Evolutionary conservation across 2,113 vertebrate species (phyloP).

Genomic region (Corythaixoides concolor): DNA sequence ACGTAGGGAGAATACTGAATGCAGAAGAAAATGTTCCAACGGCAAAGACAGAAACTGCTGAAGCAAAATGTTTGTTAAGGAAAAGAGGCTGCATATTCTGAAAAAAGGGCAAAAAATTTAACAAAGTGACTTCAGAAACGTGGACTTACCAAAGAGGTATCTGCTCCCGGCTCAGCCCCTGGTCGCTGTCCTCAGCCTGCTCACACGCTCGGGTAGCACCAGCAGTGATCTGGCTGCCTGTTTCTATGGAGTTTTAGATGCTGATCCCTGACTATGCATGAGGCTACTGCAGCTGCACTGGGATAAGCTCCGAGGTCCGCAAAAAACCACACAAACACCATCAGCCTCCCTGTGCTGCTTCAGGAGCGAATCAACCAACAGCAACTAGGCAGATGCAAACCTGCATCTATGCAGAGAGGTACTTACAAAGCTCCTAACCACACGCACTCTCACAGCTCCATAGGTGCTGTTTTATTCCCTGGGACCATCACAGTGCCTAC

Average conservation of each 20-base stretch:
- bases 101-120: not conserved
- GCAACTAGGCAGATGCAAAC: not conserved
- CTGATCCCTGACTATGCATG: conserved; percentile 62
- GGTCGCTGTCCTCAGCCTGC: conserved; percentile 11
- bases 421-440: not conserved
- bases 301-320: conserved; percentile 19
- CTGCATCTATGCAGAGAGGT: not conserved
- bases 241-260: conserved; percentile 74
- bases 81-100: rapidly evolving
- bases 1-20: not conserved
- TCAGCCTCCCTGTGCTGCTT: conserved; percentile 24
- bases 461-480: not conserved
- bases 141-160: conserved; percentile 53
- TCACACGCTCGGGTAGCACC: not conserved
- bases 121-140: conserved; percentile 41
- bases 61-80: not conserved
- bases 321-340: not conserved
- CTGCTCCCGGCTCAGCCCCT: not conserved
- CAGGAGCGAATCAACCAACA: not conserved
- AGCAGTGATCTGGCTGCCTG: conserved; percentile 39
- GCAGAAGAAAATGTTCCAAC: not conserved
- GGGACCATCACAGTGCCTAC: not conserved
- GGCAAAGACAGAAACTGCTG: not conserved
- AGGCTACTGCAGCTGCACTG: conserved; percentile 67
- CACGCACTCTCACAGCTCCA: not conserved